These are phyloP conservation scores for Adelosebastes latens DNA, from an alignment of 2,797 vertebrate genomes.

Conservation along the genomic window DNA sequence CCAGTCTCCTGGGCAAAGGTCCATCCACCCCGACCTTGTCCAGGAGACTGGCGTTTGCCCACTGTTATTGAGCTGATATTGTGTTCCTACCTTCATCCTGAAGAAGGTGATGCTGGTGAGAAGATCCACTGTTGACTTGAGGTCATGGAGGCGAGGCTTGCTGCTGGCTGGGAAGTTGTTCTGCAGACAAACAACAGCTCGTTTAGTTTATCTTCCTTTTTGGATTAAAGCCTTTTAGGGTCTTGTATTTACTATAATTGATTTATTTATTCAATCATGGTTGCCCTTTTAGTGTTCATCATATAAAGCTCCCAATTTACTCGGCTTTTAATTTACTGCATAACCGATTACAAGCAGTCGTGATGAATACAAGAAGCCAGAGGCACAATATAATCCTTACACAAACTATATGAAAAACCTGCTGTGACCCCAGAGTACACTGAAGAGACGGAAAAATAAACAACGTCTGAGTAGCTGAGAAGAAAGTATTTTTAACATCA, in stretches of 20 bases:
- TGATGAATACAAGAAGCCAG: neutral
- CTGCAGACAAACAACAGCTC: constrained; percentile 68
- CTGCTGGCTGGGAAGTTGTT: constrained; percentile 97
- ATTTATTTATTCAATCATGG: neutral
- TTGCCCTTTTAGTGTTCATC: neutral
- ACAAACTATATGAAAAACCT: neutral
- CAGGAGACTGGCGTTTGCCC: neutral
- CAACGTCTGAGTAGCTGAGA: neutral
- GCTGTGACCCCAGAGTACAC: neutral
- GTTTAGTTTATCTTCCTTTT: neutral
- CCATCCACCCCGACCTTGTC: rapidly evolving
- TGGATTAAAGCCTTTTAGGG: neutral
- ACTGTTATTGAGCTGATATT: neutral
- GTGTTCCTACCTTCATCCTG: constrained; percentile 92
- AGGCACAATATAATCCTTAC: neutral
- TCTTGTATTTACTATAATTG: neutral
- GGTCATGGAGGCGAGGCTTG: constrained; percentile 90
- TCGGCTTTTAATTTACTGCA: neutral
- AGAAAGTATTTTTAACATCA: neutral
- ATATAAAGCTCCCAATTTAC: neutral
- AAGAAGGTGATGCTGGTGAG: constrained; percentile 99
- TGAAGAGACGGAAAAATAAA: neutral
- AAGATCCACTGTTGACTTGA: constrained; percentile 97
- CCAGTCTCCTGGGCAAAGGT: rapidly evolving
- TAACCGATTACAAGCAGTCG: neutral